Evolutionary conservation across 2,888 invertebrate genomes (phyloP), one percentile per base, ranked within the genome.

Genomic region (Eristalis tenax): DNA sequence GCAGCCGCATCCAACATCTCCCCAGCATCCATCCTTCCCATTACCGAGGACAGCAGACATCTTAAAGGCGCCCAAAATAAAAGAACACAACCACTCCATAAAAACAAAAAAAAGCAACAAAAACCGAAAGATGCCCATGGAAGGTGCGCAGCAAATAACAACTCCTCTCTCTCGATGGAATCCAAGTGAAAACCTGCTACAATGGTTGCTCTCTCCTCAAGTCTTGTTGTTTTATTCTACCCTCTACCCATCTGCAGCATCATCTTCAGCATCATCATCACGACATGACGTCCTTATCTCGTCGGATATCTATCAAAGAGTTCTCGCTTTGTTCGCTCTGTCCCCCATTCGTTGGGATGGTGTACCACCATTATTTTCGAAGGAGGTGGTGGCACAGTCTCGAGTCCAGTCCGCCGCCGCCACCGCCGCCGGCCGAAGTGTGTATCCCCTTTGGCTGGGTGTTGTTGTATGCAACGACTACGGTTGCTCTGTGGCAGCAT

Each of bases 291-390:
- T 89, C 89, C 90, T 92, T 92, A 93, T 93, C 93, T 90, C 88
- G 93, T 91, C 93, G 93, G 93, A 92, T 90, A 93, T 93, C 93
- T 93, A 90, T 91, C 91, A 92, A 93, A 92, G 92, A 89, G 88
- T 73, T 71, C 50, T 50, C 88, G 77, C 83, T 87, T 87, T 87
- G 87, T 86, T 82, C 82, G 18, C 70, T 82, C 78, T 86, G 78
- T 87, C 83, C 83, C 87, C 87, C 80, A 83, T 87, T 87, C 83
- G 83, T 59, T 82, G 83, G 80, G 79, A 64, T 50, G 59, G n/a
- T 76, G 70, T 82, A 69, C 74, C 61, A 66, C 78, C 59, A 59
- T 28, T 59, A 23, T 13, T 40, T 71, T 75, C 87, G 28, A 83
- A 87, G 80, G 83, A 87, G 87, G 87, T 84, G 83, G 81, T 59